These are phyloP conservation scores for Tetragonula clypearis DNA, from an alignment of 1,140 invertebrate species.

Conservation along the genomic window DNA sequence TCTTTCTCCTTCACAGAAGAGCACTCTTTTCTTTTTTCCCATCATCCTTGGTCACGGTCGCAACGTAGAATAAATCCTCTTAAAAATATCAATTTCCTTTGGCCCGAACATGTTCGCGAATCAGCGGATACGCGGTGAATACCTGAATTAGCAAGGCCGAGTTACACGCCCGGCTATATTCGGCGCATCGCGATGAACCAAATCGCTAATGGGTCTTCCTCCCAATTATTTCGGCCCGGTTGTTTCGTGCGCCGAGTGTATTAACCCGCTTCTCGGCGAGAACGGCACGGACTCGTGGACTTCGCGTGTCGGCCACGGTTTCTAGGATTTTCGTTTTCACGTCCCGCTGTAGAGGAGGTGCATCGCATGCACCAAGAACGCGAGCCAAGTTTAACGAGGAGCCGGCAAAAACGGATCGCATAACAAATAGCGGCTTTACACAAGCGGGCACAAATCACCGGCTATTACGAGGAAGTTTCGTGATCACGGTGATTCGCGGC, in stretches of 20 bases:
- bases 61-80: no score
- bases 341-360: conserved; percentile 51
- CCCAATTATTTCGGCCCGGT: conserved; percentile 55
- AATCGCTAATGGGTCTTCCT: conserved; percentile 38
- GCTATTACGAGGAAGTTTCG: conserved; percentile 19
- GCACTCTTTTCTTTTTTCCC: no score
- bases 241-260: conserved; percentile 58
- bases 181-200: conserved; percentile 42
- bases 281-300: conserved; percentile 16
- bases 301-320: conserved; percentile 50
- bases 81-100: no score
- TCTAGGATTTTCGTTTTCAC: conserved; percentile 23
- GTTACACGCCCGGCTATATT: conserved; percentile 21
- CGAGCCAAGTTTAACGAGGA: conserved; percentile 39
- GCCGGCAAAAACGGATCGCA: conserved; percentile 10
- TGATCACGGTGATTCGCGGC: background rate
- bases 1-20: no score
- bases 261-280: conserved; percentile 56
- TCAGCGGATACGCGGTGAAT: background rate
- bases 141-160: conserved; percentile 5
- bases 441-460: conserved; percentile 27
- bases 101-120: background rate
- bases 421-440: conserved; percentile 43
- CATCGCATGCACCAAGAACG: conserved; percentile 53
- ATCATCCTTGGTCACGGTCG: no score